Evolutionary conservation across 2,113 vertebrate genomes (phyloP), one percentile per base, ranked within the genome.

Genomic region (Hemichromis elongatus): DNA sequence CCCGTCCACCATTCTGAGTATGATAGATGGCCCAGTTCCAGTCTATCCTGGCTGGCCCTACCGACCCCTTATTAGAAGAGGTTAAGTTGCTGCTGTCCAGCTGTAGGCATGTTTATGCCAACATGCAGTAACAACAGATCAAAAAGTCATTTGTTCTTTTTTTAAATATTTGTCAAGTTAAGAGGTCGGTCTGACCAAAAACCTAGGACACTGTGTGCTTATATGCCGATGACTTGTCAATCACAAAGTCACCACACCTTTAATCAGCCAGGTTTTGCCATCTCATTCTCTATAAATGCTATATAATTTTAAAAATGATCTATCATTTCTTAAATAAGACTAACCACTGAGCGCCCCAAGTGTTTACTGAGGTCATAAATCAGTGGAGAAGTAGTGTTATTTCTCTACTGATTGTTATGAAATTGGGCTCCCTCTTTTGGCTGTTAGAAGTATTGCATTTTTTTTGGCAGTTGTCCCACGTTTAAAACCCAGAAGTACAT

Each of bases 181-280:
- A 63, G 59, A 21, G 59, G 33, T 37, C 30, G n/a, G 18, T 63
- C 30, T 40, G 61, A 66, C 19, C 21, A 0, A 66, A 68, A 42
- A 2, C 14, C 0, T 0, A 40, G 61, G n/a, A 68, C 35, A 0
- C 4, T 68, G 35, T 12, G 33, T 14, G 19, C 4, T 2, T 21
- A 37, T 66, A 40, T 40, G 61, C 0, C 40, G 33, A 21, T 66
- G 61, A 40, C 61, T 19, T 66, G 61, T 14, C 61, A 21, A 40
- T 66, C 35, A 66, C 1, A 42, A 70, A 42, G 66, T 70, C 42
- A 42, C 63, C 63, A 26, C 63, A 26, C 63, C 21, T 66, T 0
- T 40, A 66, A 40, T 66, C 2, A 66, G 19, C 12, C 3, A 2
- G 9, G 66, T 0, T 70, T 45, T 70, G 40, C 8, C 7, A 68